These are phyloP conservation scores for Acipenser transmontanus DNA, from an alignment of 2,797 vertebrate species.

Conservation along the genomic window DNA sequence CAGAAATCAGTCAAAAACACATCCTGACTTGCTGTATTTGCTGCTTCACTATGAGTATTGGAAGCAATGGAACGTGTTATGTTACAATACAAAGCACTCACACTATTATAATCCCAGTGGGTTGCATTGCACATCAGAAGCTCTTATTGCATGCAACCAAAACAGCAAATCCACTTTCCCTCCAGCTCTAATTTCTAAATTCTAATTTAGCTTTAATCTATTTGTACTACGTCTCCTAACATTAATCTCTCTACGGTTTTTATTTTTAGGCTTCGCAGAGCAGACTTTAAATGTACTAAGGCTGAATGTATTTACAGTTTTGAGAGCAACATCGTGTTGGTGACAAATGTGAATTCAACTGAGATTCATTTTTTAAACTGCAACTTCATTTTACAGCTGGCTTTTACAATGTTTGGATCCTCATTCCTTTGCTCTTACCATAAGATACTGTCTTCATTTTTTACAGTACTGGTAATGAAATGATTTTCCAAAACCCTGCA, in stretches of 20 bases:
- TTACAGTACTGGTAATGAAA: background rate
- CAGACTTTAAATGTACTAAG: no score
- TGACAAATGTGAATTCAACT: no score
- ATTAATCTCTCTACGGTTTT: background rate
- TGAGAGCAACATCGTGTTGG: no score
- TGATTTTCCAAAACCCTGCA: background rate
- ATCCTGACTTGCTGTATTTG: no score
- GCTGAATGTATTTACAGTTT: no score
- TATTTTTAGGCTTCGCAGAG: constrained; percentile 13
- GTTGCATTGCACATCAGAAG: background rate
- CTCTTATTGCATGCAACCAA: background rate
- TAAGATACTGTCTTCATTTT: background rate
- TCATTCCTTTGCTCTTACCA: no score
- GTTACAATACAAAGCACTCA: background rate
- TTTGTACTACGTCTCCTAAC: constrained; percentile 8
- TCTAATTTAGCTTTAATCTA: constrained; percentile 12
- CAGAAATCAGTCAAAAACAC: no score
- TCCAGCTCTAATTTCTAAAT: background rate
- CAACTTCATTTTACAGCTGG: no score
- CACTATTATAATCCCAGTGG: background rate
- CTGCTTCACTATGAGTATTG: no score
- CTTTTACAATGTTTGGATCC: no score
- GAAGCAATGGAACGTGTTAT: background rate
- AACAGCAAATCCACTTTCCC: constrained; percentile 5
- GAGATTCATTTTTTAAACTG: no score